Evolutionary conservation across 2,797 vertebrate genomes (phyloP).

Genomic region (Perdix hodgsoniae): DNA sequence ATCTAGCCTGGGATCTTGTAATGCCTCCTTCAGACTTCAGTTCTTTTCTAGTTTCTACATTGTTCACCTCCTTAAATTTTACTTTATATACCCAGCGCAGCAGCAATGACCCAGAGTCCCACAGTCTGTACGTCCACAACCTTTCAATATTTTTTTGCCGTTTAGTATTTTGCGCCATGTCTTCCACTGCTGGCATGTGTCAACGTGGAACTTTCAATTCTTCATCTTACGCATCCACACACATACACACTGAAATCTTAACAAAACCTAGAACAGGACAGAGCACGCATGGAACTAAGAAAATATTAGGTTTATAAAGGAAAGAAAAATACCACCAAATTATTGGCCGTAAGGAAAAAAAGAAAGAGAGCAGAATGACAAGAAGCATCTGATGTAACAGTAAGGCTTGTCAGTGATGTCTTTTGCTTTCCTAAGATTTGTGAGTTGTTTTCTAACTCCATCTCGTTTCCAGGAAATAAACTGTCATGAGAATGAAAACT

Average conservation of each 20-base stretch:
- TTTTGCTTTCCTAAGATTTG: not conserved
- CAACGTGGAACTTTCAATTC: not conserved
- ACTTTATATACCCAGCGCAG: fast-evolving
- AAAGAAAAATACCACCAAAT: not conserved
- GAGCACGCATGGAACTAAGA: not conserved
- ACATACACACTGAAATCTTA: not conserved
- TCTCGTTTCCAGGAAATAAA: constrained; percentile 3
- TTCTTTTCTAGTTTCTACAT: not conserved
- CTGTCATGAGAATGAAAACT: not conserved
- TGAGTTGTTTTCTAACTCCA: not conserved
- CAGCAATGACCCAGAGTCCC: not conserved
- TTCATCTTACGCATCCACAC: not conserved
- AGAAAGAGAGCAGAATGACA: not conserved
- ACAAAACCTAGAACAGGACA: not conserved
- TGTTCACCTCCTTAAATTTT: fast-evolving
- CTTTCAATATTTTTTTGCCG: not conserved
- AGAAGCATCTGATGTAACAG: not conserved
- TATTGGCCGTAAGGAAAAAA: not conserved
- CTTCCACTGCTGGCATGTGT: not conserved
- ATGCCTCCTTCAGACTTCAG: not conserved
- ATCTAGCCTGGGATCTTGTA: not conserved
- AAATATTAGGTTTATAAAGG: not conserved
- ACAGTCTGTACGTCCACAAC: fast-evolving
- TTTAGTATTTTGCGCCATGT: not conserved
- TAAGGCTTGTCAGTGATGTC: not conserved